Conservation (phyloP, 2,888 invertebrate species). For the Maniola hyperantus region DNA sequence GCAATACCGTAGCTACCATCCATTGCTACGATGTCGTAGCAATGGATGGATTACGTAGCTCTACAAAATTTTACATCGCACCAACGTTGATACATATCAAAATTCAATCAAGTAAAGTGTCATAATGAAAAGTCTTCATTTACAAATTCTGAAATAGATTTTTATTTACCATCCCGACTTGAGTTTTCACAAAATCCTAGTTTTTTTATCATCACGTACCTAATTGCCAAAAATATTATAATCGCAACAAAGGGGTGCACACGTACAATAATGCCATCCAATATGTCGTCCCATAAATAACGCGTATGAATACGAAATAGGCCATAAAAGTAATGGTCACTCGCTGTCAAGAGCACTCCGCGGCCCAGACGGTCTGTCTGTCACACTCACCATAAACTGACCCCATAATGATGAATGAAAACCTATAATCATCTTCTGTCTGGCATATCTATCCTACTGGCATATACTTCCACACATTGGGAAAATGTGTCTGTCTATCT, state of each 20-base stretch:
- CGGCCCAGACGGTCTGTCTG: slow-evolving; percentile 2
- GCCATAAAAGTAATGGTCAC: slow-evolving; percentile 7
- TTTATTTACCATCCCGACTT: no score
- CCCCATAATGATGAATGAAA: background rate
- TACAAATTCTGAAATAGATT: no score
- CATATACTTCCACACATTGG: no score
- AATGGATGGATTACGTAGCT: background rate
- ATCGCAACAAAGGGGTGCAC: background rate
- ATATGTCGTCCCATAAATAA: background rate
- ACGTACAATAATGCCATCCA: background rate
- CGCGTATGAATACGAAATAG: slow-evolving; percentile 12
- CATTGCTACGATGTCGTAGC: background rate
- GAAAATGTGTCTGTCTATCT: no score
- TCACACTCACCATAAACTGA: slow-evolving; percentile 13
- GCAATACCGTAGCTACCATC: background rate
- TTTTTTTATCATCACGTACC: background rate
- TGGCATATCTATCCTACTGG: background rate
- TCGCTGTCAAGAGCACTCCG: background rate
- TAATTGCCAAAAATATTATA: background rate
- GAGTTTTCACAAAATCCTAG: no score
- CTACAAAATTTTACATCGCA: no score
- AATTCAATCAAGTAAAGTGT: no score
- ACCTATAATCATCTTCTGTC: background rate
- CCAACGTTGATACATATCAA: no score
- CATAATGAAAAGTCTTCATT: no score